phyloP scores from a whole-genome alignment of 2,888 invertebrate species.

The Acronicta leporina region DNA sequence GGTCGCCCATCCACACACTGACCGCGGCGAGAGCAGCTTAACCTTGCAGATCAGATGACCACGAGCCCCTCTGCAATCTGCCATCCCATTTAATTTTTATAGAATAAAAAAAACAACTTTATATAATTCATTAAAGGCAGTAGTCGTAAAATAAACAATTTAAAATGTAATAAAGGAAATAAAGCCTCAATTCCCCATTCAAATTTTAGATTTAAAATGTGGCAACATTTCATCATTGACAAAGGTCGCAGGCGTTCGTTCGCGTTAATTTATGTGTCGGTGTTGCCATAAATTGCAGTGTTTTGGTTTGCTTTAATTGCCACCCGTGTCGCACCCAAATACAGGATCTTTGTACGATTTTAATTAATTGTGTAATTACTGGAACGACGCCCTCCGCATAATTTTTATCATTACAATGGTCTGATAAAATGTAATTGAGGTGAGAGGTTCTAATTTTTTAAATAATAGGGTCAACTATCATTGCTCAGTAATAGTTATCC shows the following conservation, averaged over 20 bases:
- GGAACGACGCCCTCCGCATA: conserved; percentile 31
- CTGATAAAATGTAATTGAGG: conserved; percentile 25
- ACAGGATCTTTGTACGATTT: conserved; percentile 60
- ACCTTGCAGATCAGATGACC: too few species aligned
- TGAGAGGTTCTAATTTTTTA: not conserved
- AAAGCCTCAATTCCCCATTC: conserved; percentile 36
- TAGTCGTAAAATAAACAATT: conserved; percentile 22
- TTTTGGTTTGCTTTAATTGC: conserved; percentile 74
- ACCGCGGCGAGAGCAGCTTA: too few species aligned
- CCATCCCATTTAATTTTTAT: too few species aligned
- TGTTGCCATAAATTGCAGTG: conserved; percentile 74
- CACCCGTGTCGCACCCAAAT: conserved; percentile 63
- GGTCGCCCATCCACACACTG: too few species aligned
- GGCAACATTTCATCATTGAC: conserved; percentile 63
- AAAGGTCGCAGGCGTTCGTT: conserved; percentile 60
- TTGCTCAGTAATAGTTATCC: not conserved
- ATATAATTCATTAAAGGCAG: too few species aligned
- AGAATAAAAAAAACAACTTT: too few species aligned
- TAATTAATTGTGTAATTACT: conserved; percentile 70
- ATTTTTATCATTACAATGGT: conserved; percentile 25
- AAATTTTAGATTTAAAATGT: conserved; percentile 44
- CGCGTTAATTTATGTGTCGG: conserved; percentile 68
- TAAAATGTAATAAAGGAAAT: conserved; percentile 27
- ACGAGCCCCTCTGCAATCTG: too few species aligned
- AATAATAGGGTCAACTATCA: not conserved